Percentiles rank a stretch among this genome's conserved stretches.
Evolutionary conservation across 2,797 vertebrate genomes (phyloP).

Genomic region (Novumbra hubbsi): DNA sequence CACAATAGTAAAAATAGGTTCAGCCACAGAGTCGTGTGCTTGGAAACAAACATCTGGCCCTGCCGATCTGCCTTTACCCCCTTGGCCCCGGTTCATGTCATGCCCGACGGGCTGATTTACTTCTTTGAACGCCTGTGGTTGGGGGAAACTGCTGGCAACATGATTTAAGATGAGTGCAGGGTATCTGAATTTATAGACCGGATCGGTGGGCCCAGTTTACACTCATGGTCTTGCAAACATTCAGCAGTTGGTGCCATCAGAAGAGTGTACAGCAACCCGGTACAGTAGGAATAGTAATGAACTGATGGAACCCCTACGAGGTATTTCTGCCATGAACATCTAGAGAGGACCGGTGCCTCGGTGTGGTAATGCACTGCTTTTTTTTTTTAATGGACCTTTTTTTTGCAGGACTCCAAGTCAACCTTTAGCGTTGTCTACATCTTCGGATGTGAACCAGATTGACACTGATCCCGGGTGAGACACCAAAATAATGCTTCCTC

Average conservation of each 20-base stretch:
- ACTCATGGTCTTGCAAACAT: conserved; percentile 54
- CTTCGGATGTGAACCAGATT: conserved; percentile 42
- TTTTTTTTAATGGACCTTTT: conserved; percentile 49
- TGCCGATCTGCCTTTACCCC: conserved; percentile 65
- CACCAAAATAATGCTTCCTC: conserved; percentile 50
- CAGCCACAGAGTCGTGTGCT: conserved; percentile 73
- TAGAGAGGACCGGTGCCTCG: conserved; percentile 29
- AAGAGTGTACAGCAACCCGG: conserved; percentile 33
- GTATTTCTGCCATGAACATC: conserved; percentile 17
- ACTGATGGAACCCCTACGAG: conserved; percentile 41
- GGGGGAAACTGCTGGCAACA: conserved; percentile 64
- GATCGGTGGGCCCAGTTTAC: conserved; percentile 40
- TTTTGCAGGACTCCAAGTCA: conserved; percentile 53
- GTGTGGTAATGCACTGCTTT: conserved; percentile 45
- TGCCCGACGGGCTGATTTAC: conserved; percentile 71
- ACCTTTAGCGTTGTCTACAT: conserved; percentile 45
- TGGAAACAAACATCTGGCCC: conserved; percentile 79
- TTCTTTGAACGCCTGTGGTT: conserved; percentile 73
- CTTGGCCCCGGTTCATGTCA: conserved; percentile 67
- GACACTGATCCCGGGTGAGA: conserved; percentile 62
- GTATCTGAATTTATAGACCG: conserved; percentile 53
- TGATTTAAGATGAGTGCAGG: conserved; percentile 63
- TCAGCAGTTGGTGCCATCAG: conserved; percentile 47
- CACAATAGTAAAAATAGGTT: conserved; percentile 78
- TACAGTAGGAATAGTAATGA: conserved; percentile 33